phyloP scores from a whole-genome alignment of 2,797 vertebrate species.

The Gallinago solitaria region DNA sequence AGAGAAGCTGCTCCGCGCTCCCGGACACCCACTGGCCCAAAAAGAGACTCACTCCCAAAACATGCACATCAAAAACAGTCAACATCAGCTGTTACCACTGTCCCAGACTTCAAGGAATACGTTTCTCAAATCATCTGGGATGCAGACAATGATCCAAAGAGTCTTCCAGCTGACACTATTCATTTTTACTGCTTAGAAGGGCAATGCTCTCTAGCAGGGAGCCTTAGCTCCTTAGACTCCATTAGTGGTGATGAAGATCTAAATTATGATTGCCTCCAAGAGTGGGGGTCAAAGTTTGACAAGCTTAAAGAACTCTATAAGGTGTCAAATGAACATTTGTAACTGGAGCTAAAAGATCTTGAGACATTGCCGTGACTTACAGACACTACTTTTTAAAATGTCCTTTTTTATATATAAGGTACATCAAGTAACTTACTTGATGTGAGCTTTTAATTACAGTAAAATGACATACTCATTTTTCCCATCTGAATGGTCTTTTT shows the following conservation, averaged over 20 bases:
- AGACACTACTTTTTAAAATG: slow-evolving; percentile 24
- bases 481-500: slow-evolving; percentile 5
- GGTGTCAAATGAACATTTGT: slow-evolving; percentile 67
- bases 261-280: slow-evolving; percentile 74
- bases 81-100: slow-evolving; percentile 27
- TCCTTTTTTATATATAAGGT: neutral
- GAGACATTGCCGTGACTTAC: neutral
- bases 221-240: slow-evolving; percentile 86
- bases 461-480: neutral
- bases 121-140: slow-evolving; percentile 84
- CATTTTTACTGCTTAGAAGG: slow-evolving; percentile 86
- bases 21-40: slow-evolving; percentile 77
- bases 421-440: neutral
- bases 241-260: slow-evolving; percentile 70
- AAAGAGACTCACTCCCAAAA: slow-evolving; percentile 77
- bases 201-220: slow-evolving; percentile 77
- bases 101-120: slow-evolving; percentile 84
- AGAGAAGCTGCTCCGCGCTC: slow-evolving; percentile 80
- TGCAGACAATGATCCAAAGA: slow-evolving; percentile 81
- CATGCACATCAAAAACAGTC: slow-evolving; percentile 2
- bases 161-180: slow-evolving; percentile 79
- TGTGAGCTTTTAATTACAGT: neutral
- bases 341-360: neutral
- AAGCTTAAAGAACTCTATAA: slow-evolving; percentile 81
- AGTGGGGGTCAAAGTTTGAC: slow-evolving; percentile 86